A percentile compares a stretch with the other conserved stretches of the same genome.
These are phyloP conservation scores for Yoshiicerus persimilis DNA, from an alignment of 1,140 invertebrate genomes.

Conservation along the genomic window DNA sequence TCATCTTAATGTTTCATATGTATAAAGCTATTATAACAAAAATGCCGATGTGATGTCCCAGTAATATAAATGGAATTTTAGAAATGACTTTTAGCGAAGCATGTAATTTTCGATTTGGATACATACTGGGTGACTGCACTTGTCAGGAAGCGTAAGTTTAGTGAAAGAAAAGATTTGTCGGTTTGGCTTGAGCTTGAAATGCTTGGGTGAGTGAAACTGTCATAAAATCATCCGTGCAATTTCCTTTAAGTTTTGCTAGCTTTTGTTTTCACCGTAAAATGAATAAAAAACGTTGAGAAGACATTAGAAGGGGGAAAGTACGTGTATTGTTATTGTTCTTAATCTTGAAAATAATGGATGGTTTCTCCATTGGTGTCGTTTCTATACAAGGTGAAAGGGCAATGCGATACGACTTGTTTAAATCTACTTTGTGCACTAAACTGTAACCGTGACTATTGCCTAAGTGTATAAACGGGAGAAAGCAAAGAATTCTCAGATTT, in stretches of 20 bases:
- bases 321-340: background rate
- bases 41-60: no score
- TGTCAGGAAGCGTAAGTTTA: background rate
- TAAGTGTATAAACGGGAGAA: background rate
- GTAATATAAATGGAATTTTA: no score
- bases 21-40: no score
- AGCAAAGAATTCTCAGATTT: background rate
- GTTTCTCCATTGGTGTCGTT: background rate
- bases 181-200: background rate
- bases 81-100: no score
- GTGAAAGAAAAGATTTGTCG: background rate
- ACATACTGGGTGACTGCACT: no score
- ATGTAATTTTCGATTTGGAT: no score
- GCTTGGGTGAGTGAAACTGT: background rate
- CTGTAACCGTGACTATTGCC: background rate
- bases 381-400: background rate
- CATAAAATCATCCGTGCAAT: background rate
- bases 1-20: no score
- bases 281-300: background rate
- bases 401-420: background rate
- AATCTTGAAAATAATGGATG: background rate
- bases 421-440: background rate
- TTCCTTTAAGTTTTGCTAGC: background rate
- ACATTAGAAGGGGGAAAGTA: background rate
- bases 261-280: background rate